Evolutionary conservation across 2,797 vertebrate genomes (phyloP), one percentile per base, ranked within the genome.

Genomic region (Buceros bicornis): DNA sequence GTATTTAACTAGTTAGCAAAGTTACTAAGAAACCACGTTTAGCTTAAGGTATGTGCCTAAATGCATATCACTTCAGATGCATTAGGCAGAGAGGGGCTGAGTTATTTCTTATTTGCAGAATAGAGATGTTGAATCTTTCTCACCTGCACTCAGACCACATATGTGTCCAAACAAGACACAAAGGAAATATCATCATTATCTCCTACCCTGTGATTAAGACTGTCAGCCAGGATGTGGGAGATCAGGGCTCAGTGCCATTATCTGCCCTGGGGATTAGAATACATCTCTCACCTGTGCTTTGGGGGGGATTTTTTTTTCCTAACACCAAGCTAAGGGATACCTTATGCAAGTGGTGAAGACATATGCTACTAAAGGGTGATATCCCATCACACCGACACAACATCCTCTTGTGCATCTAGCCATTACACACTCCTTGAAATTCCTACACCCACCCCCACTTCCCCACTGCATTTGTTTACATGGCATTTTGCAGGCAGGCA

Each of bases 401-500:
- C 74, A 84, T 82, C 19, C 51, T 78, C 60, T 70, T 96, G 60
- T 89, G 16, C 31, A 82, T 86, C 73, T 82, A 81, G 77, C 33
- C n/a, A 24, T 90, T 90, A 90, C 66, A 76, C 13, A 43, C 47
- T 24, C 56, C 58, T 82, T 58, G 83, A 94, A 95, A 79, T 69
- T 40, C 37, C 37, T 40, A 40, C 37, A 40, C 37, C 81, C 58
- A 47, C 45, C 45, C 16, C 45, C 19, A 40, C 37, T 40, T 40
- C 37, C 37, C 37, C n/a, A 18, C 19, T 79, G 43, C 73, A 76
- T 73, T 79, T 97, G 74, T 94, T 97, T 94, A 91, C 84, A 89
- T 58, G 70, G 91, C 93, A 89, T 92, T 96, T 95, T 90, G 35
- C 71, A 91, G 89, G 56, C 83, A 84, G 51, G 66, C 84, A 87